phyloP scores from a whole-genome alignment of 2,797 vertebrate species.

The Gymnothorax reevesii region DNA sequence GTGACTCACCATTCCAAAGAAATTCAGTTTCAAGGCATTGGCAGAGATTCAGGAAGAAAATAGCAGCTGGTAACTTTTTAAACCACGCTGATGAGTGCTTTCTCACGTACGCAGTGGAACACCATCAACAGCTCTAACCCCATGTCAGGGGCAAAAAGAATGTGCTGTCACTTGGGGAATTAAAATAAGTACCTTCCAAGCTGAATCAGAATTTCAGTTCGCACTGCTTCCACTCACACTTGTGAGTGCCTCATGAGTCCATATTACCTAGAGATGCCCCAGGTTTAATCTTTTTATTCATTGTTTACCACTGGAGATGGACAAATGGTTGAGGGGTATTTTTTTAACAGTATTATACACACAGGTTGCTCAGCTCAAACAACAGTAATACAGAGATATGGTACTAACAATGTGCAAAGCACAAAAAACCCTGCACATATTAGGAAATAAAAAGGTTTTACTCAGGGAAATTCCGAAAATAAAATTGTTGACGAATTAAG shows the following conservation, averaged over 20 bases:
- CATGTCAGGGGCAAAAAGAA: slow-evolving; percentile 38
- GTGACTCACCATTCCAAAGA: slow-evolving; percentile 40
- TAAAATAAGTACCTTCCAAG: slow-evolving; percentile 41
- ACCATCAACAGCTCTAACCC: slow-evolving; percentile 41
- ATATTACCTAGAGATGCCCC: neutral
- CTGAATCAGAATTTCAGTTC: slow-evolving; percentile 24
- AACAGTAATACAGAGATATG: too few relatives aligned
- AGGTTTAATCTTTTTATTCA: neutral
- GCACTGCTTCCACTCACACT: too few relatives aligned
- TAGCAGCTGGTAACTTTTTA: slow-evolving; percentile 71
- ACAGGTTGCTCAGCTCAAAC: too few relatives aligned
- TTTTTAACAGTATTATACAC: too few relatives aligned
- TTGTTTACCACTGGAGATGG: neutral
- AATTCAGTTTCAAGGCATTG: slow-evolving; percentile 61
- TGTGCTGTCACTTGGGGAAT: slow-evolving; percentile 38
- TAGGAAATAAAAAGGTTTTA: too few relatives aligned
- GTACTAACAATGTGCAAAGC: too few relatives aligned
- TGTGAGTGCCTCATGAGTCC: neutral
- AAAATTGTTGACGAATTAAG: neutral
- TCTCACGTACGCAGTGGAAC: slow-evolving; percentile 69
- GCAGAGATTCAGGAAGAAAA: slow-evolving; percentile 74
- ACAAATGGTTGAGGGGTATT: neutral
- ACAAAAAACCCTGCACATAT: too few relatives aligned
- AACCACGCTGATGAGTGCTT: slow-evolving; percentile 65
- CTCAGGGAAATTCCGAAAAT: too few relatives aligned